Percentiles rank a stretch among this genome's conserved stretches.
Conservation (phyloP, 2,888 invertebrate species). For the Microctonus aethiopoides region DNA sequence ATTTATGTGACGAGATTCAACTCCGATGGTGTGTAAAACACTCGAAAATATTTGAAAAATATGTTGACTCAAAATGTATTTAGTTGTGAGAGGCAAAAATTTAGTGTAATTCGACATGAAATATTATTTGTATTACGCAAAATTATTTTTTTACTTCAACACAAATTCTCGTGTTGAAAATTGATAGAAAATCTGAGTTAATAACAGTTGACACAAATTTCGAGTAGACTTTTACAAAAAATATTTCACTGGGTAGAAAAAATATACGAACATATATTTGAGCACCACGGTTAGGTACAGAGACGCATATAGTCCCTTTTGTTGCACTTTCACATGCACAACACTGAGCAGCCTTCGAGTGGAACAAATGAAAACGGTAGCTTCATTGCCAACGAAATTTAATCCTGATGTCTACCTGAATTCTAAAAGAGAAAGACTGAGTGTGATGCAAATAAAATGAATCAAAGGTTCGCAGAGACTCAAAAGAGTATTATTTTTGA, state of each 20-base stretch:
- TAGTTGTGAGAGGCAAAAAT: too few species aligned
- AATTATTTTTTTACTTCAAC: too few species aligned
- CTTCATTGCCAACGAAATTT: slow-evolving; percentile 52
- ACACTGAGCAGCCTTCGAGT: slow-evolving; percentile 32
- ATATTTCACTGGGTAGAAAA: background rate
- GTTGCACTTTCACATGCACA: slow-evolving; percentile 11
- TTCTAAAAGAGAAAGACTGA: slow-evolving; percentile 16
- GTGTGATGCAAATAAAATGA: slow-evolving; percentile 11
- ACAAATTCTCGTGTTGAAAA: too few species aligned
- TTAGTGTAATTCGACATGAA: too few species aligned
- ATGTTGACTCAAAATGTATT: too few species aligned
- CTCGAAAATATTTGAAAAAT: too few species aligned
- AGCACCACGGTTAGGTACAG: slow-evolving; percentile 40
- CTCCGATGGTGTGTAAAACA: too few species aligned
- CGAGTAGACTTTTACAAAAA: too few species aligned
- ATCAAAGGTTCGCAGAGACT: slow-evolving; percentile 6
- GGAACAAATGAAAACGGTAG: slow-evolving; percentile 45
- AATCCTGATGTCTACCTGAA: slow-evolving; percentile 43
- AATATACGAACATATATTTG: slow-evolving; percentile 23
- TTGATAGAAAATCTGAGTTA: too few species aligned
- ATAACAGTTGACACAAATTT: too few species aligned
- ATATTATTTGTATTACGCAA: too few species aligned
- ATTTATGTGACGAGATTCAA: too few species aligned
- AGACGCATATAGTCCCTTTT: slow-evolving; percentile 11
- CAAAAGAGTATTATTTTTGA: background rate